Evolutionary conservation across 1,140 invertebrate genomes (phyloP), one percentile per base, ranked within the genome.

Genomic region (Aphidius ervi): DNA sequence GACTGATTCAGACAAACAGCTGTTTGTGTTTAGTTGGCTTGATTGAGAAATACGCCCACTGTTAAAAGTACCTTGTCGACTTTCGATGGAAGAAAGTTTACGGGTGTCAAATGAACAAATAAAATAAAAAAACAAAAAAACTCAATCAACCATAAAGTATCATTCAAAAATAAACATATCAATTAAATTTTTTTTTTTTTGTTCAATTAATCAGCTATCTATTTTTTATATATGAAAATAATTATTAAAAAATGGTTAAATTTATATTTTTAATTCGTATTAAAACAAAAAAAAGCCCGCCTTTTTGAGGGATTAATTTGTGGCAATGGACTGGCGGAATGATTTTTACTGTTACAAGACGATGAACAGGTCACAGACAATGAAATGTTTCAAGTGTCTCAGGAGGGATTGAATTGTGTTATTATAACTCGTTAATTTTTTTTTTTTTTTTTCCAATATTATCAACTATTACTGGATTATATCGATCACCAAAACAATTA

Each of bases 81-180:
- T 65, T 65, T 65, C 64, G 54, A 62, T 62, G 53, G 48, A 62
- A 59, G 64, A 65, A 65, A 65, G 64, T 65, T 62, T 41, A 43
- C 42, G 7, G 42, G 7, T 43, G 7, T 42, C 5, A 45, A 57
- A 50, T 40, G 40, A 46, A 40, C 9, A 39, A 40, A 56, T 45
- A 42, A 52, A 46, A 37, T 3, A 10, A 8, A 8, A 8, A 8
- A 8, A 10, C 2, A 43, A 8, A 10, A 43, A 43, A 8, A 8
- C 9, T 8, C 7, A 8, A 10, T 43, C 42, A 43, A 43, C 9
- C 7, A 43, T 43, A 43, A 1, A 8, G 7, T 39, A 39, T 52
- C 31, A 16, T 52, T 23, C 9, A 52, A 52, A 52, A 9, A 52
- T 39, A 39, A 5, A 52, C 49, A 39, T 39, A 52, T 52, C 6